These are phyloP conservation scores for Saccopteryx bilineata DNA, from an alignment of 2,113 vertebrate genomes.

Conservation along the genomic window DNA sequence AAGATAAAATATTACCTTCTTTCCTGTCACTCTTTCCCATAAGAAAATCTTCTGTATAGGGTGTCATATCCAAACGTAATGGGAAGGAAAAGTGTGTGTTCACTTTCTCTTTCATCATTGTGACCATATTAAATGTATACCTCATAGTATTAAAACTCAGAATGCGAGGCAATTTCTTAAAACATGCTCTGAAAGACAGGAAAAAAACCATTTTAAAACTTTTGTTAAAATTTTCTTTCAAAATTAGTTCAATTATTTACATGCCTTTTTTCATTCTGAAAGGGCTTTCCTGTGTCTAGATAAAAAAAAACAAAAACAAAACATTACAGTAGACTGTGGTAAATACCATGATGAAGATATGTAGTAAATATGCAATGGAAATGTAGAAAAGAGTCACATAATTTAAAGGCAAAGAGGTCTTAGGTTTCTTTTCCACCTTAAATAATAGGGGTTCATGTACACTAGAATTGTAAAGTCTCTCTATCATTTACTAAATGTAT, in stretches of 20 bases:
- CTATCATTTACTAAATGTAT: neutral
- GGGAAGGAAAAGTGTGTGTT: conserved; percentile 99
- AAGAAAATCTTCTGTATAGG: conserved; percentile 99
- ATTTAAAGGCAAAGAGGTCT: neutral
- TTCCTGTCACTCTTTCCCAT: conserved; percentile 98
- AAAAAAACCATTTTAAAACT: neutral
- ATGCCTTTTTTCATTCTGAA: neutral
- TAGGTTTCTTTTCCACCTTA: neutral
- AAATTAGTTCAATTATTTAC: neutral
- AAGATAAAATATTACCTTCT: conserved; percentile 90
- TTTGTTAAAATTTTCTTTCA: conserved; percentile 35
- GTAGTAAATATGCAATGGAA: neutral
- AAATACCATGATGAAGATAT: neutral
- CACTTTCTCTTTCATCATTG: conserved; percentile 99
- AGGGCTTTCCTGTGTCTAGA: neutral
- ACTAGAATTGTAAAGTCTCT: neutral
- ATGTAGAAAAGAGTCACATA: neutral
- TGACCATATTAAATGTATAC: conserved; percentile 99
- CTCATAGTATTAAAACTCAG: conserved; percentile 99
- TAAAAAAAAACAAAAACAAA: conserved; percentile 22
- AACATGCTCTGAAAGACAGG: conserved; percentile 93
- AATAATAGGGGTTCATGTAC: neutral
- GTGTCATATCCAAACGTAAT: conserved; percentile 98
- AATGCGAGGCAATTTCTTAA: conserved; percentile 99
- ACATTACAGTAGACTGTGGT: neutral